Conservation (phyloP, 1,140 invertebrate species). For the Eupeodes corollae region DNA sequence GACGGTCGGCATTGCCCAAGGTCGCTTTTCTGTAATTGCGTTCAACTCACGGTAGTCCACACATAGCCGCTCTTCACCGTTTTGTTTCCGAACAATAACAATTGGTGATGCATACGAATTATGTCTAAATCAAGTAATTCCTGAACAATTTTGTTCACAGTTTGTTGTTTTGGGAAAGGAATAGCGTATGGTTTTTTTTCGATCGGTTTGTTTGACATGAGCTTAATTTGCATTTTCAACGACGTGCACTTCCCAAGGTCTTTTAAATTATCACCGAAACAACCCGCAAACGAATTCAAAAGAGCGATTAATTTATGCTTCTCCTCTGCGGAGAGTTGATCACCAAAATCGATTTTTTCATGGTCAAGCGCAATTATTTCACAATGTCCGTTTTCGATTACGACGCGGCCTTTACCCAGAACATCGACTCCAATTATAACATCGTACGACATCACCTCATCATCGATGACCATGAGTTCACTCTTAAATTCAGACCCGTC, state of each 20-base stretch:
- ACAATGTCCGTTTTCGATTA: neutral
- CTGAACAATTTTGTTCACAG: neutral
- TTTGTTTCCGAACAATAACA: conserved; percentile 6
- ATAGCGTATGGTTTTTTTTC: conserved; percentile 1
- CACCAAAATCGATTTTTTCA: too few relatives aligned
- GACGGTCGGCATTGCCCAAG: conserved; percentile 41
- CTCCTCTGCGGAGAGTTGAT: neutral
- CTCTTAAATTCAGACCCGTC: neutral
- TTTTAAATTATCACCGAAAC: conserved; percentile 1
- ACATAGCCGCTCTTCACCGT: conserved; percentile 30
- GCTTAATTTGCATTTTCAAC: neutral
- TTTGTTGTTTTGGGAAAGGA: conserved; percentile 1
- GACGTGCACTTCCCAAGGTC: neutral
- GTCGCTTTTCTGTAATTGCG: conserved; percentile 34
- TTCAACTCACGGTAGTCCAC: conserved; percentile 29
- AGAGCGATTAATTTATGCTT: neutral
- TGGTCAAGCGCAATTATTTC: neutral
- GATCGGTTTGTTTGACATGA: neutral
- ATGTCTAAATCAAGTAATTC: neutral
- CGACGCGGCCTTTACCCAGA: neutral
- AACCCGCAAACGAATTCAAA: neutral
- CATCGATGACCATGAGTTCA: neutral
- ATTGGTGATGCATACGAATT: conserved; percentile 15
- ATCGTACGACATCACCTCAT: neutral
- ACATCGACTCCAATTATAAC: neutral